Percentiles rank a stretch among this genome's conserved stretches.
Conservation (phyloP, 2,797 vertebrate genomes). For the Acanthis flammea region DNA sequence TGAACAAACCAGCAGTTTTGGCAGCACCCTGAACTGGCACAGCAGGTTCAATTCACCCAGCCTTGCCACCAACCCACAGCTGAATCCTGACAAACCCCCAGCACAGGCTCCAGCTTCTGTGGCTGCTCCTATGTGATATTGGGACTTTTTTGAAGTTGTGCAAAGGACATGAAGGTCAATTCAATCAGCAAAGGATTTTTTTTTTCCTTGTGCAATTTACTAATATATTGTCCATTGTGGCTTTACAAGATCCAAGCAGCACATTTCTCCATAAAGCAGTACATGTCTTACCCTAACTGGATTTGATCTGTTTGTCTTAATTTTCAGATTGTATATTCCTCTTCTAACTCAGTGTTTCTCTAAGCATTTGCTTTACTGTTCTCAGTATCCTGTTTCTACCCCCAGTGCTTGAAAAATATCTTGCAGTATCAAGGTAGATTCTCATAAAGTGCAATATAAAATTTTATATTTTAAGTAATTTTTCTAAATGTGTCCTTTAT, state of each 20-base stretch:
- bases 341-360: background rate
- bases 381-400: background rate
- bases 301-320: background rate
- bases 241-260: background rate
- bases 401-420: background rate
- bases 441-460: background rate
- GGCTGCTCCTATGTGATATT: rapidly evolving
- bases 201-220: background rate
- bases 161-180: background rate
- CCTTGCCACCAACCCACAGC: background rate
- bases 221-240: background rate
- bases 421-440: background rate
- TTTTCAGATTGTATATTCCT: background rate
- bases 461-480: background rate
- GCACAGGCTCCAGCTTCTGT: background rate
- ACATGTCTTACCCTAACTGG: background rate
- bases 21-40: background rate
- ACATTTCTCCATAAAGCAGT: background rate
- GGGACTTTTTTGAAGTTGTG: background rate
- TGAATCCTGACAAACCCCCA: background rate
- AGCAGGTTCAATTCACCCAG: background rate
- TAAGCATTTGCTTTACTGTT: background rate
- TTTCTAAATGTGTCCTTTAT: background rate
- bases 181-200: background rate
- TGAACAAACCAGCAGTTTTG: background rate